These are phyloP conservation scores for Onychostruthus taczanowskii DNA, from an alignment of 2,113 vertebrate species.

Conservation along the genomic window DNA sequence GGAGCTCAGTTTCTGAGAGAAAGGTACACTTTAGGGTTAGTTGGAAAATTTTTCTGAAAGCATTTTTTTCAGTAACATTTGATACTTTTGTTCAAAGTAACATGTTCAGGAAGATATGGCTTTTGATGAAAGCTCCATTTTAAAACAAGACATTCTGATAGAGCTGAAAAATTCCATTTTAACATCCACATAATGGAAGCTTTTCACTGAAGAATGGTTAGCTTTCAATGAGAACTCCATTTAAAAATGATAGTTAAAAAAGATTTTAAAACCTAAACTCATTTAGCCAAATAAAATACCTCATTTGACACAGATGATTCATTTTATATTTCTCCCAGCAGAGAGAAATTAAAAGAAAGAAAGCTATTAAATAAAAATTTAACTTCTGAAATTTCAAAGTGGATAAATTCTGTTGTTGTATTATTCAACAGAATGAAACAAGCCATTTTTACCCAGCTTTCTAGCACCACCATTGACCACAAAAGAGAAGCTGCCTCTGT, in stretches of 20 bases:
- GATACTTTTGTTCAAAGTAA: neutral
- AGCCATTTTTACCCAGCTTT: neutral
- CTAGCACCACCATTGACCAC: neutral
- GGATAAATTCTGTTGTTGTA: neutral
- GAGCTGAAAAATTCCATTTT: neutral
- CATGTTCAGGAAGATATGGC: neutral
- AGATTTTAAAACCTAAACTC: neutral
- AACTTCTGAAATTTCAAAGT: neutral
- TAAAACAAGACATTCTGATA: neutral
- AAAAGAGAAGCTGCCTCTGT: neutral
- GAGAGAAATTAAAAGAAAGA: no score
- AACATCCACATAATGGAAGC: neutral
- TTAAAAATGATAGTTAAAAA: neutral
- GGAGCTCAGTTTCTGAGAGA: neutral
- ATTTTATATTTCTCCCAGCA: neutral
- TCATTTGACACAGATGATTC: neutral
- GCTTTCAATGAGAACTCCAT: neutral
- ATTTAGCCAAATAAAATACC: neutral
- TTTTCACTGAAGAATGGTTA: neutral
- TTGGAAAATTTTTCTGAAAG: neutral
- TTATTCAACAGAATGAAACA: neutral
- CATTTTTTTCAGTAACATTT: neutral
- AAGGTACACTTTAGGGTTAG: neutral
- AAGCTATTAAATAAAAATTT: neutral
- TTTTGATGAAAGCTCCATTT: neutral